Conservation (phyloP, 1,140 invertebrate species). For the Brachystomella parvula region DNA sequence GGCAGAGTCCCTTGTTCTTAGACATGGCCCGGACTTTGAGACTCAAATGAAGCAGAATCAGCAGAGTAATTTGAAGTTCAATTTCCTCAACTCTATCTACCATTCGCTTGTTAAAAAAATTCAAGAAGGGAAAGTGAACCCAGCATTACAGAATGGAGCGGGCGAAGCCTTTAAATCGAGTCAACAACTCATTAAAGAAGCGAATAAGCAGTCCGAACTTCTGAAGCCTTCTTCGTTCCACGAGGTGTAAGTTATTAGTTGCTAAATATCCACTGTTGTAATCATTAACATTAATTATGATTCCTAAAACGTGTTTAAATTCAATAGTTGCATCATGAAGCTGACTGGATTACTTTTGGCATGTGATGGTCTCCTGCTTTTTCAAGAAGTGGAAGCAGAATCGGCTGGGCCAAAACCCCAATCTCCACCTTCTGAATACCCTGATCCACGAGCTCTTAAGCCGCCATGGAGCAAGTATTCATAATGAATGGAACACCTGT, state of each 20-base stretch:
- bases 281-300: too few relatives aligned
- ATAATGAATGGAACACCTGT: slow-evolving; percentile 91
- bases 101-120: slow-evolving; percentile 98
- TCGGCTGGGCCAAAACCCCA: slow-evolving; percentile 41
- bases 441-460: slow-evolving; percentile 52
- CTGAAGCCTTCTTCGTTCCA: slow-evolving; percentile 93
- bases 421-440: slow-evolving; percentile 17
- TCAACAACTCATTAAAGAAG: slow-evolving; percentile 46
- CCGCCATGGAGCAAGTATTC: slow-evolving; percentile 90
- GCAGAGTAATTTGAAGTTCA: slow-evolving; percentile 94
- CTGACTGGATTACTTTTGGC: slow-evolving; percentile 99
- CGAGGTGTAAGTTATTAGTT: slow-evolving; percentile 63
- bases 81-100: slow-evolving; percentile 92
- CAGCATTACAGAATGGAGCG: slow-evolving; percentile 21
- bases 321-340: slow-evolving; percentile 96
- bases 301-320: too few relatives aligned
- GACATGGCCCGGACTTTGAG: slow-evolving; percentile 98
- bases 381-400: slow-evolving; percentile 75
- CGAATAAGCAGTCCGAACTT: slow-evolving; percentile 73
- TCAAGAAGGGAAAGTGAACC: slow-evolving; percentile 66
- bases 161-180: slow-evolving; percentile 23
- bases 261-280: slow-evolving; percentile 9
- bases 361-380: slow-evolving; percentile 92
- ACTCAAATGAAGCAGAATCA: slow-evolving; percentile 93
- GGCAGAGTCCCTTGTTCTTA: slow-evolving; percentile 93